These are phyloP conservation scores for Remorina albescens DNA, from an alignment of 2,797 vertebrate species.

Conservation along the genomic window DNA sequence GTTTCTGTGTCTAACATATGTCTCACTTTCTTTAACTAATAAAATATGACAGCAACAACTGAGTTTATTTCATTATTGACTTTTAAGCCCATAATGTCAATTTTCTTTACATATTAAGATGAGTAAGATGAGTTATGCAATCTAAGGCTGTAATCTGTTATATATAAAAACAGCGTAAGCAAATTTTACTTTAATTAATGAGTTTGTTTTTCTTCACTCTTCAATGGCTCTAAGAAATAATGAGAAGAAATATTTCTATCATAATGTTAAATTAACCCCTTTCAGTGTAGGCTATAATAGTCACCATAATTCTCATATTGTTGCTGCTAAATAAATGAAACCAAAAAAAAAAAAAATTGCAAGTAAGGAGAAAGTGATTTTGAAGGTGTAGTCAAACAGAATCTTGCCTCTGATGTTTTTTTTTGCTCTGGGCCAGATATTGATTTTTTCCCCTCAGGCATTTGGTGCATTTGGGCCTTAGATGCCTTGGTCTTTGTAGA, in stretches of 20 bases:
- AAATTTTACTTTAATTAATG: conserved; percentile 48
- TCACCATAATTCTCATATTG: neutral
- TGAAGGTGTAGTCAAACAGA: neutral
- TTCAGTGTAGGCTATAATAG: neutral
- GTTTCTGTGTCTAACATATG: neutral
- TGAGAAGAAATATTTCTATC: neutral
- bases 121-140: conserved; percentile 52
- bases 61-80: no score
- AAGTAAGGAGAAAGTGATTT: no score
- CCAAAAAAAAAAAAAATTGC: neutral
- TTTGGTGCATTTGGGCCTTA: neutral
- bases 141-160: conserved; percentile 54
- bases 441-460: neutral
- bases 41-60: no score
- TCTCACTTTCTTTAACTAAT: neutral
- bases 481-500: neutral
- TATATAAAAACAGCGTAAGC: conserved; percentile 53
- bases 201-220: conserved; percentile 20
- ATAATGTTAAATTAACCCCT: neutral
- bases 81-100: conserved; percentile 9
- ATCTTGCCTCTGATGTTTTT: neutral
- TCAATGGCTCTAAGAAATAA: conserved; percentile 32
- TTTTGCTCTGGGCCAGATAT: neutral
- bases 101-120: conserved; percentile 23
- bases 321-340: neutral